Evolutionary conservation across 92 coral and sea anemone species (phyloP).

Genomic region (Porites divaricata): DNA sequence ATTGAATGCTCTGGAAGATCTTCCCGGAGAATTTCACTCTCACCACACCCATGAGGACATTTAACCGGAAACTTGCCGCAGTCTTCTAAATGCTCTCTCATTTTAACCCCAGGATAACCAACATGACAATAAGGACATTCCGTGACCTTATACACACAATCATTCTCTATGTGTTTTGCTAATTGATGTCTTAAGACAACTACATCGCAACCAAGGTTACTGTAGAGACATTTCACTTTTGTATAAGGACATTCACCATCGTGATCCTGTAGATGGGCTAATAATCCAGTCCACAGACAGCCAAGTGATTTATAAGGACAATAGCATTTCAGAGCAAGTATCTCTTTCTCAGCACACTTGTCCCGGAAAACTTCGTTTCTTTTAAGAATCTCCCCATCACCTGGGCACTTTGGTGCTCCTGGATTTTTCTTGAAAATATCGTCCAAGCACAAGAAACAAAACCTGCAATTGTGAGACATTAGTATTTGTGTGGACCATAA

Average conservation of each 20-base stretch:
- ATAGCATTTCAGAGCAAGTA: slow-evolving; percentile 66
- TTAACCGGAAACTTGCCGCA: slow-evolving; percentile 75
- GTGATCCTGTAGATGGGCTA: slow-evolving; percentile 53
- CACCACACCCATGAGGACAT: slow-evolving; percentile 80
- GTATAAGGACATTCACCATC: slow-evolving; percentile 63
- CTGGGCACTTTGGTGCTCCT: slow-evolving; percentile 70
- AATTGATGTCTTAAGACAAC: slow-evolving; percentile 60
- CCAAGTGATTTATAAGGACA: slow-evolving; percentile 73
- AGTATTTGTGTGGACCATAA: too few relatives aligned
- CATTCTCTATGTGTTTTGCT: slow-evolving; percentile 80
- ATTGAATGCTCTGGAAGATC: slow-evolving; percentile 59
- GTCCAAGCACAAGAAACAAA: slow-evolving; percentile 60
- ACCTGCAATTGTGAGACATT: slow-evolving; percentile 44
- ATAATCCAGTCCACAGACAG: slow-evolving; percentile 79
- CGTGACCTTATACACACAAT: slow-evolving; percentile 64
- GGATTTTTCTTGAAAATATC: slow-evolving; percentile 32
- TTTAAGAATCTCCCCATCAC: slow-evolving; percentile 56
- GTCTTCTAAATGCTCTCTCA: slow-evolving; percentile 69
- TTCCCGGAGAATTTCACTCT: slow-evolving; percentile 60
- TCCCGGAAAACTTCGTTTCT: slow-evolving; percentile 65
- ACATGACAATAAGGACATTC: slow-evolving; percentile 72
- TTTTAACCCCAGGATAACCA: slow-evolving; percentile 48
- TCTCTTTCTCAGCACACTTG: slow-evolving; percentile 77
- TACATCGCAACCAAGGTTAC: slow-evolving; percentile 57
- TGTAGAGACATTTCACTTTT: slow-evolving; percentile 68